These are phyloP conservation scores for Vultur gryphus DNA, from an alignment of 2,797 vertebrate species.

Conservation along the genomic window DNA sequence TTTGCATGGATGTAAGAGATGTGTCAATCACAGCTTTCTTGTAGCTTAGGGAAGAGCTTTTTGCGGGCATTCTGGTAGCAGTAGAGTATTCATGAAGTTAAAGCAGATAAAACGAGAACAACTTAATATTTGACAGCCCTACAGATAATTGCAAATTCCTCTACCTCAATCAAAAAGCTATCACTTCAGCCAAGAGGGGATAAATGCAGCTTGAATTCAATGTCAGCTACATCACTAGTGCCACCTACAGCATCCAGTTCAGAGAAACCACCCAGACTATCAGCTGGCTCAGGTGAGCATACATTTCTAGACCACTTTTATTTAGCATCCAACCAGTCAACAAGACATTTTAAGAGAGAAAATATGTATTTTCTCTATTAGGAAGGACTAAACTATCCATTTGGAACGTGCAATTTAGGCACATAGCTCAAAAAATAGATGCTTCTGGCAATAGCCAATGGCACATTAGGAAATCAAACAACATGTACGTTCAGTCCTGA, in stretches of 20 bases:
- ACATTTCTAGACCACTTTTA: not conserved
- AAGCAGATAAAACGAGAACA: not conserved
- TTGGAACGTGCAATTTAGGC: not conserved
- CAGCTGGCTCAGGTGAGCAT: not conserved
- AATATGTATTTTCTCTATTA: not conserved
- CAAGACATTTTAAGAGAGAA: not conserved
- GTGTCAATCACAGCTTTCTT: not conserved
- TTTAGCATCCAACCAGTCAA: not conserved
- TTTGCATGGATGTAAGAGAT: not conserved
- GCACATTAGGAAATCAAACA: not conserved
- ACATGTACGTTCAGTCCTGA: not conserved
- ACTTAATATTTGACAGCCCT: not conserved
- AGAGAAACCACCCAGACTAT: not conserved
- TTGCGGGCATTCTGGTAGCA: not conserved
- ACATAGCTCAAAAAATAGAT: not conserved
- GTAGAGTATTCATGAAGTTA: not conserved
- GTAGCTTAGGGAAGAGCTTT: not conserved
- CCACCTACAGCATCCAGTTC: constrained; percentile 1
- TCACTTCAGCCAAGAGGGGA: not conserved
- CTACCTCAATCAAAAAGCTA: not conserved
- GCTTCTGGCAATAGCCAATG: not conserved
- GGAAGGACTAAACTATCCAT: not conserved
- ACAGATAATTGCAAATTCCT: not conserved
- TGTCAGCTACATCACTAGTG: not conserved
- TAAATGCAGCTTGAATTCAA: not conserved